phyloP scores from a whole-genome alignment of 2,888 invertebrate genomes.

The Stenchaetothrips biformis region DNA sequence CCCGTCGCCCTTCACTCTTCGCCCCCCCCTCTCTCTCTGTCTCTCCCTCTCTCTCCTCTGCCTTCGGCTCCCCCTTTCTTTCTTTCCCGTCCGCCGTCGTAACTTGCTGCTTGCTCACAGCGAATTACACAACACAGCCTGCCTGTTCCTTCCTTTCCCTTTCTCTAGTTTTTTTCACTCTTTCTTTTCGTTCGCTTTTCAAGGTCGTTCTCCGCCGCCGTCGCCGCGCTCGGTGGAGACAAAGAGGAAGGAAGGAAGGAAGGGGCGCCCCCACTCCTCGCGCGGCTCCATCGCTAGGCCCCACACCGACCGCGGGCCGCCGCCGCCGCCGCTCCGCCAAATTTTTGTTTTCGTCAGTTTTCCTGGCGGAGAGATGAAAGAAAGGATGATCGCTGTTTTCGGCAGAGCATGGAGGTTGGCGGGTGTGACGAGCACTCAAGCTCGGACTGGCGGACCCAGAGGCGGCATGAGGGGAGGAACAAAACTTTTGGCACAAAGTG shows the following conservation, averaged over 20 bases:
- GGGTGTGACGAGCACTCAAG: too few species aligned
- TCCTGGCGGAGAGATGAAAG: too few species aligned
- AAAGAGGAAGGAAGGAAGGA: not conserved
- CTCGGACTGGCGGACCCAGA: too few species aligned
- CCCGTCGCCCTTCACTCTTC: not conserved
- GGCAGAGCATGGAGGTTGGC: too few species aligned
- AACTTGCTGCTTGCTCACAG: conserved; percentile 26
- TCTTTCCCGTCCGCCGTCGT: conserved; percentile 33
- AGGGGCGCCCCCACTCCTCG: not conserved
- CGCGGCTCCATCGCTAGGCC: conserved; percentile 26
- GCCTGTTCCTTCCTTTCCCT: conserved; percentile 26
- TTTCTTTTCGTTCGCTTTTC: conserved; percentile 26
- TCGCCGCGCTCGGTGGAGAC: not conserved
- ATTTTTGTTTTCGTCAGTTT: too few species aligned
- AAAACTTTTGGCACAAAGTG: too few species aligned
- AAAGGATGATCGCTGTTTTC: too few species aligned
- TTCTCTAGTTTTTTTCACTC: conserved; percentile 28
- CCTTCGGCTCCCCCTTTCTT: conserved; percentile 11
- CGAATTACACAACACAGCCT: conserved; percentile 24
- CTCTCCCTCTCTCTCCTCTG: conserved; percentile 31
- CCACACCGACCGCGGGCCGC: conserved; percentile 29
- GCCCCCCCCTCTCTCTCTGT: not conserved
- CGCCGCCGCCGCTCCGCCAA: conserved; percentile 29
- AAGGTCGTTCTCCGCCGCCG: not conserved
- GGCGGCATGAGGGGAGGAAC: too few species aligned